Evolutionary conservation across 1,140 invertebrate species (phyloP).

Genomic region (Papilio helenus): DNA sequence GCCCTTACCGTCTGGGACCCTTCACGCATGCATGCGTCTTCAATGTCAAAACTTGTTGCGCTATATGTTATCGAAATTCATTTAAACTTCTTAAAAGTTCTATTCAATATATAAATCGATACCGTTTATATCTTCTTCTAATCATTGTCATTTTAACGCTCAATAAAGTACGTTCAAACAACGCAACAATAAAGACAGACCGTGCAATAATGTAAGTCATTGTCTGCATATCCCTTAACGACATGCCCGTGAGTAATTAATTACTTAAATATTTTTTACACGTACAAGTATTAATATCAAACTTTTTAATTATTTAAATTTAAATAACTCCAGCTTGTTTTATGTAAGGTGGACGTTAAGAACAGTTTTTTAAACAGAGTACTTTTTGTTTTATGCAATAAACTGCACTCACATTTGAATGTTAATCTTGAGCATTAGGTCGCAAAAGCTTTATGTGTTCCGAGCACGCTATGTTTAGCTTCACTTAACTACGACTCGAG

Average conservation of each 20-base stretch:
- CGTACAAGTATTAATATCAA: no score
- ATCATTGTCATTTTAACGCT: no score
- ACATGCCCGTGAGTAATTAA: no score
- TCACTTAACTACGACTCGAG: constrained; percentile 17
- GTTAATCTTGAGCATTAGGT: constrained; percentile 25
- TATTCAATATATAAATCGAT: neutral
- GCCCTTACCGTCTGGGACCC: neutral
- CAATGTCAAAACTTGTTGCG: neutral
- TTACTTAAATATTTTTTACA: no score
- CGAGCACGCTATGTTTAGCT: constrained; percentile 23
- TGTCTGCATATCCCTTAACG: neutral
- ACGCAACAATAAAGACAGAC: neutral
- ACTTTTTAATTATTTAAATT: neutral
- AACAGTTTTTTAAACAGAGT: neutral
- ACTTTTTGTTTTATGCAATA: constrained; percentile 24
- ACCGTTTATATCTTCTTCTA: neutral
- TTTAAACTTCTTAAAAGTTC: neutral
- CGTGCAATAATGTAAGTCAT: neutral
- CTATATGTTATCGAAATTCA: neutral
- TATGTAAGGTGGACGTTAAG: neutral
- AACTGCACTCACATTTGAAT: constrained; percentile 23
- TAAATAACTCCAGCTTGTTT: neutral
- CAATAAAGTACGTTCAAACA: neutral
- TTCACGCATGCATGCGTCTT: neutral
- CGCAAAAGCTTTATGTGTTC: constrained; percentile 24